phyloP scores from a whole-genome alignment of 2,888 invertebrate species.

The Drosophila bunnanda region DNA sequence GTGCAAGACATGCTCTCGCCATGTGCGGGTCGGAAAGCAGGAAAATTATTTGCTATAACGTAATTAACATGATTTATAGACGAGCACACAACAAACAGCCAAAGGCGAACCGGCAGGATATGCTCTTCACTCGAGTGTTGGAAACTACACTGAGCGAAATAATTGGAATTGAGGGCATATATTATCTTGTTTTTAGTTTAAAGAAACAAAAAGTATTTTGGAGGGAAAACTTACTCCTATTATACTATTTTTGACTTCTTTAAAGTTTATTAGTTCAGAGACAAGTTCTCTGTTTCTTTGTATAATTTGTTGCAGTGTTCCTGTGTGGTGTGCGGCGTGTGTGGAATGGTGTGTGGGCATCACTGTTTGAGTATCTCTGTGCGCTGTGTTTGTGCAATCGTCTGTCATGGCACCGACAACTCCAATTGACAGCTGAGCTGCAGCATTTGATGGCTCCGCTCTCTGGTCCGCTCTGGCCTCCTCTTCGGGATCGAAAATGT shows the following conservation, averaged over 20 bases:
- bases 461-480: slow-evolving; percentile 9
- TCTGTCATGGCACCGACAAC: slow-evolving; percentile 65
- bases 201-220: neutral
- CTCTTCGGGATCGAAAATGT: slow-evolving; percentile 24
- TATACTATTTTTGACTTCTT: too few species aligned
- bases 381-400: slow-evolving; percentile 54
- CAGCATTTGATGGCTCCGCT: slow-evolving; percentile 55
- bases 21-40: slow-evolving; percentile 56
- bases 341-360: slow-evolving; percentile 13
- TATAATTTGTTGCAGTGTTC: neutral
- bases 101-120: slow-evolving; percentile 34
- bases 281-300: neutral
- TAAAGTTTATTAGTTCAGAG: too few species aligned
- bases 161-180: neutral
- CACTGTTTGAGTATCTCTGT: slow-evolving; percentile 27
- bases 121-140: slow-evolving; percentile 14
- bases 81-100: slow-evolving; percentile 72
- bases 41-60: slow-evolving; percentile 79
- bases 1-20: slow-evolving; percentile 31
- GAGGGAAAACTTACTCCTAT: too few species aligned
- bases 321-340: neutral
- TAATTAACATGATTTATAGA: slow-evolving; percentile 79
- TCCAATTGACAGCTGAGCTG: slow-evolving; percentile 70
- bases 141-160: neutral
- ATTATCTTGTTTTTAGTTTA: neutral